Evolutionary conservation across 2,113 vertebrate species (phyloP), one percentile per base, ranked within the genome.

Genomic region (Pelusios castaneus): DNA sequence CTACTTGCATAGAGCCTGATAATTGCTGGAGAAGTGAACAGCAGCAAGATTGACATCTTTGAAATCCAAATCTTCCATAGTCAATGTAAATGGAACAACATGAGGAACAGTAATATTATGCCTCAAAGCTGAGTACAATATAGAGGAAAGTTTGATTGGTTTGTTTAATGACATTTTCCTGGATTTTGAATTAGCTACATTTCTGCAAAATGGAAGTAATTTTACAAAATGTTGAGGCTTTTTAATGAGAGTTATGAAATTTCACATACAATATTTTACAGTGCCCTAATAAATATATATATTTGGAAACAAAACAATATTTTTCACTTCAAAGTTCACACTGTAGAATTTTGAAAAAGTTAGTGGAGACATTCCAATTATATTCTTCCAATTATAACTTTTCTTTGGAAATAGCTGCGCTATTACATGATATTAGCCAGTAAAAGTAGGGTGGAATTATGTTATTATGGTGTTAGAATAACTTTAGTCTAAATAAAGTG

Each of bases 381-480:
- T 27, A n/a, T 12, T 80, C 31, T 52, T 79, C 49, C 21, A 19
- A 80, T 38, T 54, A 10, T 38, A 12, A 31, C 78, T 80, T 52
- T 24, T 8, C 29, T 47, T 78, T 54, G 51, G 34, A 13, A 34
- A 16, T 38, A 54, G 49, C 34, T 52, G 51, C 24, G 51, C 17
- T 14, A 54, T 54, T 38, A 21, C 21, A 52, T 51, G 52, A 6
- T 38, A 80, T n/a, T 54, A 38, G 24, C 11, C 17, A 16, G 52
- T 21, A 80, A 80, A 25, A 16, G 7, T 16, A 82, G 45, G 25
- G 55, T 0, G 60, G 34, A 63, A 63, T n/a, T n/a, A 1, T 89
- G 73, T 63, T 91, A 88, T 52, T 80, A 55, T 31, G 63, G 1
- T 4, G 3, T 63, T 49, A 56, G 0, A 0, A 49, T 27, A 51